Evolutionary conservation across 35 echinoderm and acorn worm genomes (phyloP).

Genomic region (Amphiura filiformis): DNA sequence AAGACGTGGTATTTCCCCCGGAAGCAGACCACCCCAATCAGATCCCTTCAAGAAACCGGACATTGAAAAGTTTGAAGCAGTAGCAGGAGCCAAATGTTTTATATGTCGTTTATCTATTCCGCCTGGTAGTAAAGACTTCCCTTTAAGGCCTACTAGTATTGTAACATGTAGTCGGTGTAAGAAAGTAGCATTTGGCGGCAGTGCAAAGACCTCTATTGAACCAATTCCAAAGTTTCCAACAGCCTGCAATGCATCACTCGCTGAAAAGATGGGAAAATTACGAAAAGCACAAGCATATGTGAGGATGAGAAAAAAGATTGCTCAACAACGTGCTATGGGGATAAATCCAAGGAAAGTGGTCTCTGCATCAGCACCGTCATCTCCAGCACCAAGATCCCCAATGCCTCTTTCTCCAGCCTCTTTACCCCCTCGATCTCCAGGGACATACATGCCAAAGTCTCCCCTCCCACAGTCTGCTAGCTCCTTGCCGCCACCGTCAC

Average conservation of each 20-base stretch:
- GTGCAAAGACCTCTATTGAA: constrained; percentile 12
- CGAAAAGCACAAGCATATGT: neutral
- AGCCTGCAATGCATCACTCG: constrained; percentile 52
- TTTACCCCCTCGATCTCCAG: neutral
- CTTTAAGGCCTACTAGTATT: constrained; percentile 18
- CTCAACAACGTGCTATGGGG: neutral
- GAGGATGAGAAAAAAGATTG: neutral
- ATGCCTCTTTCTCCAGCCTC: constrained; percentile 17
- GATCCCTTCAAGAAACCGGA: constrained; percentile 76
- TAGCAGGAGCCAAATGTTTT: constrained; percentile 67
- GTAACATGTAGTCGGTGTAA: constrained; percentile 68
- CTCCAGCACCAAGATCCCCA: neutral
- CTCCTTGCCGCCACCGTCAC: neutral
- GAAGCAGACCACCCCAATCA: neutral
- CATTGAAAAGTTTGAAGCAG: constrained; percentile 49
- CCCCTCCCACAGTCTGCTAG: constrained; percentile 23
- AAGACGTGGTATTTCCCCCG: neutral
- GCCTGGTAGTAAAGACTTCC: constrained; percentile 53
- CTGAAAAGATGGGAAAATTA: neutral
- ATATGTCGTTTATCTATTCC: constrained; percentile 65
- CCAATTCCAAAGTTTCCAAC: constrained; percentile 67
- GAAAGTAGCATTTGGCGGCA: constrained; percentile 57
- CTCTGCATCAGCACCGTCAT: constrained; percentile 10
- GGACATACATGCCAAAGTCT: constrained; percentile 14
- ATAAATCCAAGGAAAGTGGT: neutral